A percentile compares a stretch with the other conserved stretches of the same genome.
These are phyloP conservation scores for Sebastiscus tertius DNA, from an alignment of 2,797 vertebrate species.

Conservation along the genomic window DNA sequence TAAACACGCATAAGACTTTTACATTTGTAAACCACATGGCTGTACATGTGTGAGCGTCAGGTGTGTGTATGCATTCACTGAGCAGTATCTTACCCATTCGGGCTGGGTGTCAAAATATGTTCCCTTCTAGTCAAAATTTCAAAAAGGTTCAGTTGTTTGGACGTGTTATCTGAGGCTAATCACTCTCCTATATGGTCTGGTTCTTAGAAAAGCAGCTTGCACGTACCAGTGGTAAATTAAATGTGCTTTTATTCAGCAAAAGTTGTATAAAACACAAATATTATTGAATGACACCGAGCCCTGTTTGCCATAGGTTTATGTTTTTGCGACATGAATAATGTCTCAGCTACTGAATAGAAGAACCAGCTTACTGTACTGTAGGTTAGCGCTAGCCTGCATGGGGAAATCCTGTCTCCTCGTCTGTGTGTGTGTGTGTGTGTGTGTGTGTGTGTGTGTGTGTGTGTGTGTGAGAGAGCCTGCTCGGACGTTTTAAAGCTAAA, in stretches of 20 bases:
- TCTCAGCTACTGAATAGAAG: constrained; percentile 20
- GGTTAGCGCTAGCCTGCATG: constrained; percentile 54
- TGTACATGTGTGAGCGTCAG: constrained; percentile 8
- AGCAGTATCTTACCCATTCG: constrained; percentile 18
- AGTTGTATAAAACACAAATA: not conserved
- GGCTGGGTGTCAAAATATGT: constrained; percentile 4
- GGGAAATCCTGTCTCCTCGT: constrained; percentile 35
- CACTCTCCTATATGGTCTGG: not conserved
- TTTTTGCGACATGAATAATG: constrained; percentile 45
- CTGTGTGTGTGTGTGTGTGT: not conserved
- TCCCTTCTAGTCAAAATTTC: not conserved
- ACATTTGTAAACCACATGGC: constrained; percentile 46
- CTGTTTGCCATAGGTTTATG: constrained; percentile 31
- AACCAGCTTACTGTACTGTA: constrained; percentile 26
- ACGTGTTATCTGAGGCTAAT: constrained; percentile 5
- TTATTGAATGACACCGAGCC: not conserved
- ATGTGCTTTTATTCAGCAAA: constrained; percentile 30
- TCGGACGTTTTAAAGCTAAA: constrained; percentile 8
- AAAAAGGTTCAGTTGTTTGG: not conserved
- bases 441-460: not conserved
- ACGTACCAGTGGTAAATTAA: constrained; percentile 3
- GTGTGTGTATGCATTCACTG: constrained; percentile 28
- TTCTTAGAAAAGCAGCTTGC: constrained; percentile 35
- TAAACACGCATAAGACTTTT: constrained; percentile 27
- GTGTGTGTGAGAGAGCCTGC: not conserved